Conservation (phyloP, 2,888 invertebrate species). For the Ophion ellenae region DNA sequence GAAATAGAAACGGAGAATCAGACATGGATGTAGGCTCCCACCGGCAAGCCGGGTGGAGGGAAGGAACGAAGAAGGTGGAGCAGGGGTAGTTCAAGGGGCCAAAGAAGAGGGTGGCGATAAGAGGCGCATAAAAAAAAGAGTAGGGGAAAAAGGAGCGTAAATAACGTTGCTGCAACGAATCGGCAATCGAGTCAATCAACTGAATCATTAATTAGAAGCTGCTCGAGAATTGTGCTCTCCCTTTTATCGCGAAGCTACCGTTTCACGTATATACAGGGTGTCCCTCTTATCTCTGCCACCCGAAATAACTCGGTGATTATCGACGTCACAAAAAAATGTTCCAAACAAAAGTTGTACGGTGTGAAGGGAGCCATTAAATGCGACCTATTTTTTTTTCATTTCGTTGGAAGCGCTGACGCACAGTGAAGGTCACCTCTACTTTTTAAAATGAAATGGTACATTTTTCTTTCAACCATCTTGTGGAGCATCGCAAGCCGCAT, state of each 20-base stretch:
- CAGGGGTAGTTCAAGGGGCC: slow-evolving; percentile 62
- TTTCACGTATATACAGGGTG: slow-evolving; percentile 59
- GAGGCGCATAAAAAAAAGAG: slow-evolving; percentile 65
- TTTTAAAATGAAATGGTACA: no score
- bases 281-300: background rate
- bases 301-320: no score
- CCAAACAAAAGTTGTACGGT: no score
- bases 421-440: no score
- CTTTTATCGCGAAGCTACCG: slow-evolving; percentile 61
- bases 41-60: background rate
- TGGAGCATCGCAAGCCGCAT: no score
- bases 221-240: slow-evolving; percentile 71
- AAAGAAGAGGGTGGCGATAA: slow-evolving; percentile 71
- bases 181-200: slow-evolving; percentile 72
- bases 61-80: slow-evolving; percentile 50
- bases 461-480: no score
- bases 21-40: slow-evolving; percentile 22
- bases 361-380: background rate
- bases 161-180: slow-evolving; percentile 63
- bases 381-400: no score
- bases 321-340: no score
- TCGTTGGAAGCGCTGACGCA: no score
- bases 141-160: slow-evolving; percentile 62
- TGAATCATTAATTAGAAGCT: slow-evolving; percentile 78
- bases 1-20: slow-evolving; percentile 1